These are phyloP conservation scores for Cephonodes hylas DNA, from an alignment of 2,888 invertebrate genomes.

Conservation along the genomic window DNA sequence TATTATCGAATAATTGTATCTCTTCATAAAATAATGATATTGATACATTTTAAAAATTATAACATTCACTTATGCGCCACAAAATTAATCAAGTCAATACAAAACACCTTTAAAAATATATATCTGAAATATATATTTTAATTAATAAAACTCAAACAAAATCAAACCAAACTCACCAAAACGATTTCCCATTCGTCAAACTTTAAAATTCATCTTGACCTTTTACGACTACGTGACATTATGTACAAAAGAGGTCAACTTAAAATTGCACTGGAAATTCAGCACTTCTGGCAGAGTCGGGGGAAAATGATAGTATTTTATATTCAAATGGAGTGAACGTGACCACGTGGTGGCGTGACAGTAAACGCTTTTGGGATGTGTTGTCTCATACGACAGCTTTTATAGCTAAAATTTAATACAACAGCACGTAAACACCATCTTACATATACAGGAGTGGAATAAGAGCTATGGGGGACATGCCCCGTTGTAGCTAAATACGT, in stretches of 20 bases:
- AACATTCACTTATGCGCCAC: too few species aligned
- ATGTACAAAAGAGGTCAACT: background rate
- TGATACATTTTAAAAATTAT: too few species aligned
- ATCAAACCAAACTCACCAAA: background rate
- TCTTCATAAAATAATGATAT: too few species aligned
- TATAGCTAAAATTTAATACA: constrained; percentile 7
- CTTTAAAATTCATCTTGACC: background rate
- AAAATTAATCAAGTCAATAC: too few species aligned
- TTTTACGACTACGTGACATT: background rate
- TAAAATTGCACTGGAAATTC: background rate
- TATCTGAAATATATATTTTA: too few species aligned
- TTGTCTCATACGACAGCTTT: background rate
- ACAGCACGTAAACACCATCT: constrained; percentile 1
- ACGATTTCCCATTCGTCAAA: background rate
- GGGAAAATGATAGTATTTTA: background rate
- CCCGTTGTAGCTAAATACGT: too few species aligned
- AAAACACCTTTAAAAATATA: too few species aligned
- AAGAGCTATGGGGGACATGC: too few species aligned
- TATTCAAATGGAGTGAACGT: background rate
- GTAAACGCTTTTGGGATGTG: background rate
- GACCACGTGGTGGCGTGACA: background rate
- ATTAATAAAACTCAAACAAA: too few species aligned
- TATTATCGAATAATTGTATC: too few species aligned
- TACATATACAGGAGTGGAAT: background rate
- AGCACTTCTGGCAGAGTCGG: background rate